Conservation (phyloP, 1,140 invertebrate species). For the Lordiphosa clarofinis region DNA sequence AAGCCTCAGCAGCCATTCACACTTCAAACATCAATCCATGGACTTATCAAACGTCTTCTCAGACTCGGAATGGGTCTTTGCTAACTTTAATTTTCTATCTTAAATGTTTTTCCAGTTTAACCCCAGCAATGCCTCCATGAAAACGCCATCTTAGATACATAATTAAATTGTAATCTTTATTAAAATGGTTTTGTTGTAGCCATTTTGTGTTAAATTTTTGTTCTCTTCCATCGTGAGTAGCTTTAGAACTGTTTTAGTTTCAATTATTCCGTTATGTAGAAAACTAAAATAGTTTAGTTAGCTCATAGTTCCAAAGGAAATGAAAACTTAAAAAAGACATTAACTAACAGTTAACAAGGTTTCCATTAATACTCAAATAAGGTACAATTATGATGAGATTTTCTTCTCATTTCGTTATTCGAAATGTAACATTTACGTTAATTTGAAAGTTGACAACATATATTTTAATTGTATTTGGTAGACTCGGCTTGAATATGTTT, state of each 20-base stretch:
- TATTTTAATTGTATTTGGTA: slow-evolving; percentile 12
- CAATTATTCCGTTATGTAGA: neutral
- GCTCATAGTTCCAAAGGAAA: neutral
- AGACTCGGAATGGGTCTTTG: too few species aligned
- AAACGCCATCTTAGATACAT: slow-evolving; percentile 7
- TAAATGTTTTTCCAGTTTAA: too few species aligned
- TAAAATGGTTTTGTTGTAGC: slow-evolving; percentile 46
- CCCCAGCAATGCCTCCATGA: neutral
- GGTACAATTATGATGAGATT: too few species aligned
- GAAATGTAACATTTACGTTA: slow-evolving; percentile 10
- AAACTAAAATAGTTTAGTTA: neutral
- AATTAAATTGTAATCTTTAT: slow-evolving; percentile 68
- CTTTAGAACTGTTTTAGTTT: slow-evolving; percentile 23
- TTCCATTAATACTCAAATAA: neutral
- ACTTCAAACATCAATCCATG: too few species aligned
- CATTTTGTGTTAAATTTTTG: slow-evolving; percentile 17
- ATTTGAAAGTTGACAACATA: slow-evolving; percentile 45
- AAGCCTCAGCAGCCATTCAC: too few species aligned
- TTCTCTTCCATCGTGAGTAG: slow-evolving; percentile 21
- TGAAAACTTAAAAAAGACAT: slow-evolving; percentile 6
- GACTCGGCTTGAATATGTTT: slow-evolving; percentile 25
- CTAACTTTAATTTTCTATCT: neutral
- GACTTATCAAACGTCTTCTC: too few species aligned
- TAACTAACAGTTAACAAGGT: slow-evolving; percentile 2
- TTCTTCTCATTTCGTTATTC: neutral